Evolutionary conservation across 2,113 vertebrate species (phyloP), one percentile per base, ranked within the genome.

Genomic region (Dromas ardeola): DNA sequence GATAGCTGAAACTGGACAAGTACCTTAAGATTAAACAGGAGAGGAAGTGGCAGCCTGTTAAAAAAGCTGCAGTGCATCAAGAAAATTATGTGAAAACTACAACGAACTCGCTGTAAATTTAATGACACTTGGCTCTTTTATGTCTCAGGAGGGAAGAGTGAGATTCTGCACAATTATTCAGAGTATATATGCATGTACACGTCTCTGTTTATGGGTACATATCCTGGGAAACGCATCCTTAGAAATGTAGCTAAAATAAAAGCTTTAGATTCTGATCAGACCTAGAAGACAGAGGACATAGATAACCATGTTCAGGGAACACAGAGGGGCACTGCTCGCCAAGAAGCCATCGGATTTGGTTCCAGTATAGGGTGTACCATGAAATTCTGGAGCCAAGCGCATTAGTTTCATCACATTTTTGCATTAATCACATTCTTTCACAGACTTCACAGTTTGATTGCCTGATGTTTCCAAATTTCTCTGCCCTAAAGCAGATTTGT

Each of bases 371-470:
- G 81, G 90, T 94, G 9, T 90, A 96, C 96, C 91, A 53, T 93
- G 78, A 86, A 47, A 43, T 67, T 34, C 95, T 20, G 73, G 50
- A 97, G 97, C 97, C 98, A 97, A 94, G 61, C 87, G 52, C 95
- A 85, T 98, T 95, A 86, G 94, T 96, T 96, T 82, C 93, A 53
- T 97, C 95, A 65, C 95, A 58, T 96, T 97, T 95, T 85, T 97
- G 94, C 95, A 97, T 97, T 96, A 97, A 97, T 98, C 97, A 95
- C 93, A 40, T 96, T 96, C 96, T 97, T 98, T 95, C 96, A 90
- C 95, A 97, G 97, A 66, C 96, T 92, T 97, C 97, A 96, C 97
- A 96, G 97, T 97, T 97, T 96, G 98, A 96, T 93, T 95, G 96
- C 97, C 96, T 76, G 96, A 96, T 89, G 95, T 96, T 98, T 97